A percentile compares a stretch with the other conserved stretches of the same genome.
These are phyloP conservation scores for Sciurus niger DNA, from an alignment of 2,113 vertebrate genomes.

Conservation along the genomic window DNA sequence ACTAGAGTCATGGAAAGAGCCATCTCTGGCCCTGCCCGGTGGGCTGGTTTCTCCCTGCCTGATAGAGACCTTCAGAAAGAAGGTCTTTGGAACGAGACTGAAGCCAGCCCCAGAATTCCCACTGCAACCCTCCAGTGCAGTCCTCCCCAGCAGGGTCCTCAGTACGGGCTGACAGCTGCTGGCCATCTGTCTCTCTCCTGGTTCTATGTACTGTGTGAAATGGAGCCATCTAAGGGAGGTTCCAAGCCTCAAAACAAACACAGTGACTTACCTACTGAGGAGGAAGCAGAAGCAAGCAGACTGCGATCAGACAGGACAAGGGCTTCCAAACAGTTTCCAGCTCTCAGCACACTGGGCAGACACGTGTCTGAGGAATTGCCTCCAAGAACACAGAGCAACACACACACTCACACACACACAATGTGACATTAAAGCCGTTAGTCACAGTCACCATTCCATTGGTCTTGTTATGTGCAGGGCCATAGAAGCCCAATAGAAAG, in stretches of 20 bases:
- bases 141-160: background rate
- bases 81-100: too few relatives aligned
- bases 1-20: background rate
- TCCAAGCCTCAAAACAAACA: background rate
- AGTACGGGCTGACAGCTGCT: too few relatives aligned
- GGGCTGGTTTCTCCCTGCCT: background rate
- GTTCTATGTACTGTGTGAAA: constrained; percentile 24
- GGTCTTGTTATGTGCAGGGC: constrained; percentile 9
- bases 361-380: constrained; percentile 61
- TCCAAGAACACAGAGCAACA: constrained; percentile 14
- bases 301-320: constrained; percentile 3
- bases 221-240: background rate
- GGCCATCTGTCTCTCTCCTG: background rate
- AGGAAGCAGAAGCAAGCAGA: background rate
- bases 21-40: background rate
- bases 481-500: constrained; percentile 66
- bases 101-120: background rate
- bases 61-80: background rate
- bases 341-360: constrained; percentile 42
- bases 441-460: constrained; percentile 65
- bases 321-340: constrained; percentile 66
- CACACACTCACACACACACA: constrained; percentile 40
- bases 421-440: constrained; percentile 86
- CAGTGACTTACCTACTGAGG: background rate
- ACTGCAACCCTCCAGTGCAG: background rate